Evolutionary conservation across 2,113 vertebrate genomes (phyloP), one percentile per base, ranked within the genome.

Genomic region (Perca flavescens): DNA sequence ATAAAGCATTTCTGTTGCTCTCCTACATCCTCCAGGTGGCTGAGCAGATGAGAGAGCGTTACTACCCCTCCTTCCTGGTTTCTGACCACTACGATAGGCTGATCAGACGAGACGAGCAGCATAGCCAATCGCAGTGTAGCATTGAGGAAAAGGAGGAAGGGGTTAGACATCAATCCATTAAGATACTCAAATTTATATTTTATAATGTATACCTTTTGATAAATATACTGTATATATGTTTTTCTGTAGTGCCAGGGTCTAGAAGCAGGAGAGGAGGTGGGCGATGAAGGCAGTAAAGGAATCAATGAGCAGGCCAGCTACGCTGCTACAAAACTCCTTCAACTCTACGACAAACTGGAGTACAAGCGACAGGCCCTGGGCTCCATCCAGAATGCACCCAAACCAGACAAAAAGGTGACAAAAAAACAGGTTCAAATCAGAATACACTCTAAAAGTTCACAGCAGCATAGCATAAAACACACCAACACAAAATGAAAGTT

Each of bases 61-160:
- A 97, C 86, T 99, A 99, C 89, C 98, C 98, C 0, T 99, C 97
- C 0, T 99, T 99, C 89, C 95, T 99, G 70, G 98, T 99, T 71
- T 98, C 97, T 9, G 97, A 99, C 91, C 93, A 98, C 53, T 99
- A 99, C 58, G 97, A 99, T 64, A 95, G 92, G 82, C 89, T 98
- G 81, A 95, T 97, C 69, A 95, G 93, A 43, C 92, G 95, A 74
- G 97, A 99, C 21, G 97, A 98, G 79, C 96, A 97, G 79, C 93
- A 91, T 50, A 95, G 87, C 91, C 95, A 88, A 76, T 93, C 93
- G 2, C 96, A 94, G 64, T 90, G 96, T 77, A 93, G 95, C 91
- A 90, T 94, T 1, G 96, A 96, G 77, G 96, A 96, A 75, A 98
- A 96, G 89, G 97, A 97, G 60, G 97, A 97, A 80, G 92, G 60